Conservation (phyloP, 2,888 invertebrate genomes). For the Campopleginae sp. region DNA sequence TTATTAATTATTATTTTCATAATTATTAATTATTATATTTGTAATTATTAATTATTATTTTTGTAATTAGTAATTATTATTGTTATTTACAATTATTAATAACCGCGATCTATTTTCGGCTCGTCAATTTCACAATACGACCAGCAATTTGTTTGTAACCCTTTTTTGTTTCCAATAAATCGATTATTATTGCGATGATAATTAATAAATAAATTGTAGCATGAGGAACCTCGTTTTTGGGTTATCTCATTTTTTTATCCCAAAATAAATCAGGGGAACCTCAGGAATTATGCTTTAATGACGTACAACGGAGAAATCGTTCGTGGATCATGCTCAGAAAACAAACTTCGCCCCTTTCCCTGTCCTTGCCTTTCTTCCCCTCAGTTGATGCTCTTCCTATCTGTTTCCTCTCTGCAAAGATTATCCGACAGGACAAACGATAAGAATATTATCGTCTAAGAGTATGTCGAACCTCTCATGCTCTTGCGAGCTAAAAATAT, state of each 20-base stretch:
- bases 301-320: background rate
- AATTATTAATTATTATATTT: background rate
- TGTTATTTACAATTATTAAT: background rate
- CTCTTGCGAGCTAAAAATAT: conserved; percentile 60
- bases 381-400: background rate
- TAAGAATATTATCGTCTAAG: conserved; percentile 14
- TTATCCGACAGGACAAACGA: conserved; percentile 22
- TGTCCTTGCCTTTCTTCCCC: background rate
- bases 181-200: no score
- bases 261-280: background rate
- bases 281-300: background rate
- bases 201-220: no score
- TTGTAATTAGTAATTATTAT: no score
- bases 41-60: no score
- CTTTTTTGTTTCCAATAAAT: no score
- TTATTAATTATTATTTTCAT: conserved; percentile 4
- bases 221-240: background rate
- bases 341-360: background rate
- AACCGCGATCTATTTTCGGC: no score
- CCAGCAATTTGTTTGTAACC: no score
- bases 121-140: no score
- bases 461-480: conserved; percentile 50
- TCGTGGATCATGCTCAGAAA: conserved; percentile 1
- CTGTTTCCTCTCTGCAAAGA: conserved; percentile 2
- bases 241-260: background rate